phyloP scores from a whole-genome alignment of 2,797 vertebrate species.

The Discoglossus pictus region DNA sequence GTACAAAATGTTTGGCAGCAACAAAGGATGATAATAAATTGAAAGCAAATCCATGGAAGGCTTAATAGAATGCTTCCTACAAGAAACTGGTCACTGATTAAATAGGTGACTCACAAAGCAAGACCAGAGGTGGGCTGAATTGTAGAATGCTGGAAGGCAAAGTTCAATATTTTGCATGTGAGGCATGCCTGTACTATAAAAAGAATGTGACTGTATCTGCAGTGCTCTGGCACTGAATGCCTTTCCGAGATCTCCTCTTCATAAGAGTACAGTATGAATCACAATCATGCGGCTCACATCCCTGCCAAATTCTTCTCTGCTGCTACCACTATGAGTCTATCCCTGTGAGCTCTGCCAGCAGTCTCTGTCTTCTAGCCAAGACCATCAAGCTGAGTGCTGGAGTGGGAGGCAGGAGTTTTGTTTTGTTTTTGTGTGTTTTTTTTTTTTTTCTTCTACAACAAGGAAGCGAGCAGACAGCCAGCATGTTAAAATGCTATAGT shows the following conservation, averaged over 20 bases:
- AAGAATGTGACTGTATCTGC: constrained; percentile 78
- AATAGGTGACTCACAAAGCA: constrained; percentile 72
- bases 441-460: constrained; percentile 17
- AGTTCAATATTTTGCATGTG: constrained; percentile 84
- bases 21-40: constrained; percentile 50
- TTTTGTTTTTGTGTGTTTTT: no score
- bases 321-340: constrained; percentile 72
- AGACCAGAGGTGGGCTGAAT: constrained; percentile 70
- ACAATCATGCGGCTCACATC: constrained; percentile 74
- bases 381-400: constrained; percentile 55
- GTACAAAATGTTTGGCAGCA: not conserved
- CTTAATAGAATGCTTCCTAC: constrained; percentile 75
- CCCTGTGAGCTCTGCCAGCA: constrained; percentile 71
- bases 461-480: constrained; percentile 50
- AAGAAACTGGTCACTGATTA: constrained; percentile 71
- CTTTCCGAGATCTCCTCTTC: constrained; percentile 72
- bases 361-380: constrained; percentile 73
- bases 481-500: constrained; percentile 22
- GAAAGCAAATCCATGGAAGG: constrained; percentile 61
- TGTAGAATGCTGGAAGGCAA: constrained; percentile 69
- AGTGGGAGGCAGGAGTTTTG: constrained; percentile 48
- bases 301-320: constrained; percentile 77
- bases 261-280: constrained; percentile 78
- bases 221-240: constrained; percentile 69
- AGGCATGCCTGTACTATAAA: constrained; percentile 82